These are phyloP conservation scores for Amorpha juglandis DNA, from an alignment of 2,888 invertebrate species.

Conservation along the genomic window DNA sequence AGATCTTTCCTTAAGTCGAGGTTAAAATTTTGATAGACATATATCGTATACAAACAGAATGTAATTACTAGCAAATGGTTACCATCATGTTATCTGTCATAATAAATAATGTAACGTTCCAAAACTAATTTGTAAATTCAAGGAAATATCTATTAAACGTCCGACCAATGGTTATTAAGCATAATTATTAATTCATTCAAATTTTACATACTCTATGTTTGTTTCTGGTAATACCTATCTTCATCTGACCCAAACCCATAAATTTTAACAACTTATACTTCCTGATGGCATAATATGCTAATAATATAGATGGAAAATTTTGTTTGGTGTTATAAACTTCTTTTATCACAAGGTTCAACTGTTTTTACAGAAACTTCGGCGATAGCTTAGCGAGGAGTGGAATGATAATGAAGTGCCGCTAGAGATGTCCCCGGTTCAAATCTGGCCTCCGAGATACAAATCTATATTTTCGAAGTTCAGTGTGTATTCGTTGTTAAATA, in stretches of 20 bases:
- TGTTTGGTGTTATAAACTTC: too few species aligned
- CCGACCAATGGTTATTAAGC: background rate
- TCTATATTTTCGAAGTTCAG: too few species aligned
- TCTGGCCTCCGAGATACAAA: too few species aligned
- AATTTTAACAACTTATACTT: background rate
- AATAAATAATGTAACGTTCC: too few species aligned
- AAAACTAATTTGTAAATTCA: conserved; percentile 6
- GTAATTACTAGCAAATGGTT: background rate
- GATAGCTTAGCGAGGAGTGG: too few species aligned
- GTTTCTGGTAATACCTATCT: background rate
- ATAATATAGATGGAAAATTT: too few species aligned
- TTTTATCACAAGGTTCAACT: too few species aligned
- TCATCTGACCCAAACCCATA: background rate
- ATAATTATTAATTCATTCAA: background rate
- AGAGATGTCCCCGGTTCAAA: too few species aligned
- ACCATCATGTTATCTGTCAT: background rate
- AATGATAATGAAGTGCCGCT: too few species aligned
- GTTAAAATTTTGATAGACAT: background rate
- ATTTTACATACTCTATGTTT: background rate
- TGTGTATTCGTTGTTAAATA: too few species aligned
- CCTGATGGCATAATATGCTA: background rate
- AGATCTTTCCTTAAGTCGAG: background rate
- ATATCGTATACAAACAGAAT: background rate
- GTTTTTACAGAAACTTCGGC: too few species aligned
- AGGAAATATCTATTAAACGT: conserved; percentile 10